Conservation (phyloP, 2,888 invertebrate genomes). For the Elysia crispata region DNA sequence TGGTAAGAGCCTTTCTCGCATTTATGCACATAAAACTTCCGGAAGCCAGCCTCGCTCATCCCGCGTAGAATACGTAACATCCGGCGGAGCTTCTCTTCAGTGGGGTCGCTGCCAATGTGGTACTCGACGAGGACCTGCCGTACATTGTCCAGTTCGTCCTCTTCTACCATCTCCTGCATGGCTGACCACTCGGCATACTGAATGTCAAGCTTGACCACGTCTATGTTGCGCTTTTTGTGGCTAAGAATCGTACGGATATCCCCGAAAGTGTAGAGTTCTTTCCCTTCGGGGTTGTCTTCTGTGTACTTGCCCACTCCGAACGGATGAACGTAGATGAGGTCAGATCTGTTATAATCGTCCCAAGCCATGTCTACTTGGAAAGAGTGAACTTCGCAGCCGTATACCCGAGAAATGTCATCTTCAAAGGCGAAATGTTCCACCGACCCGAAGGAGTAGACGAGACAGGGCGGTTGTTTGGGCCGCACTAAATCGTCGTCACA, state of each 20-base stretch:
- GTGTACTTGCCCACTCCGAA: conserved; percentile 31
- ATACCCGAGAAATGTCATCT: conserved; percentile 41
- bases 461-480: conserved; percentile 6
- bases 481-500: conserved; percentile 41
- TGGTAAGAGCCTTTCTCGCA: conserved; percentile 37
- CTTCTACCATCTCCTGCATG: not conserved
- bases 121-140: conserved; percentile 35
- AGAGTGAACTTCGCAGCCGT: conserved; percentile 37
- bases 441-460: conserved; percentile 39
- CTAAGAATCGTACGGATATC: conserved; percentile 39
- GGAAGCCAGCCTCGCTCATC: conserved; percentile 27
- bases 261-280: conserved; percentile 30
- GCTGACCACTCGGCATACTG: conserved; percentile 36
- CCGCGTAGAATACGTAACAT: not conserved
- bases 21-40: conserved; percentile 45
- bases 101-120: conserved; percentile 34
- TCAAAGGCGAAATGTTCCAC: conserved; percentile 25
- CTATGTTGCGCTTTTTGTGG: conserved; percentile 22
- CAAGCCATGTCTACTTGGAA: conserved; percentile 19
- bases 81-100: conserved; percentile 7
- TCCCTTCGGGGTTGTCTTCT: conserved; percentile 23
- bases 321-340: conserved; percentile 23
- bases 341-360: conserved; percentile 34
- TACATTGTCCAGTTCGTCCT: conserved; percentile 29
- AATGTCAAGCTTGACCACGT: conserved; percentile 38